Evolutionary conservation across 2,797 vertebrate species (phyloP).

Genomic region (Halcyon smyrnensis): DNA sequence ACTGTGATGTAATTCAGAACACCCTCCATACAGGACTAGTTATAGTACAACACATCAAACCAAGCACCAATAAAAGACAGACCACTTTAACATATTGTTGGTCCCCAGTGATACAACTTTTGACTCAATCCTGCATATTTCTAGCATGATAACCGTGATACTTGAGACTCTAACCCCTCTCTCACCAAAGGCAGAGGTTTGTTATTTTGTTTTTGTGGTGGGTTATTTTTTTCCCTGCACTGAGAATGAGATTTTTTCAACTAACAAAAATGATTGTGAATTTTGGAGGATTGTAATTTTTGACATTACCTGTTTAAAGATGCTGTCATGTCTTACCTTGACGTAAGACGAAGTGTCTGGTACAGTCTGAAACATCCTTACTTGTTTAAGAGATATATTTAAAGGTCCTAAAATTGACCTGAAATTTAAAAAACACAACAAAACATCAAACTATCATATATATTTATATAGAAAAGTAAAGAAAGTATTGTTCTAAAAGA

Average conservation of each 20-base stretch:
- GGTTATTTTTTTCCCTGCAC: background rate
- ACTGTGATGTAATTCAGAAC: background rate
- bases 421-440: background rate
- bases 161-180: background rate
- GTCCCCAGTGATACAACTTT: background rate
- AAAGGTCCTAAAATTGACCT: slow-evolving; percentile 70
- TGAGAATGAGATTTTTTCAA: background rate
- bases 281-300: slow-evolving; percentile 31
- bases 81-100: background rate
- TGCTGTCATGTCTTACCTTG: slow-evolving; percentile 93
- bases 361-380: slow-evolving; percentile 96
- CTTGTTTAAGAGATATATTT: slow-evolving; percentile 69
- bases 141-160: background rate
- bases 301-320: slow-evolving; percentile 86
- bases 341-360: slow-evolving; percentile 97
- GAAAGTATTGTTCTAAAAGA: background rate
- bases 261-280: background rate
- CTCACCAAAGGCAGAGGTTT: background rate
- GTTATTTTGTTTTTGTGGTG: too few species aligned
- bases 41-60: background rate
- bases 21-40: background rate
- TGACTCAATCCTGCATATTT: background rate
- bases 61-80: background rate
- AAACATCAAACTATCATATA: background rate
- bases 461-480: background rate